Evolutionary conservation across 2,797 vertebrate genomes (phyloP).

Genomic region (Lates japonicus): DNA sequence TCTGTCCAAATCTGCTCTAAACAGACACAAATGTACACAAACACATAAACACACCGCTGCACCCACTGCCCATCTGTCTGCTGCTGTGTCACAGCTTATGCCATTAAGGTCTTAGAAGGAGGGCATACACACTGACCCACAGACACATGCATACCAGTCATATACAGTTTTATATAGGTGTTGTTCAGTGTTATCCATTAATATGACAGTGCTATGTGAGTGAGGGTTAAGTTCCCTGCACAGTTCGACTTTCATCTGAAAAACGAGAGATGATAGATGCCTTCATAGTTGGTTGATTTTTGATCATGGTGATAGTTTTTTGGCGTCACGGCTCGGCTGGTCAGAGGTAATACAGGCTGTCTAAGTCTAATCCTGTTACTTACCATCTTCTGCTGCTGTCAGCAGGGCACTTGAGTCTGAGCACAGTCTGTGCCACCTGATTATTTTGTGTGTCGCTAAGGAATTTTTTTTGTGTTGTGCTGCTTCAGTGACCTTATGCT

Average conservation of each 20-base stretch:
- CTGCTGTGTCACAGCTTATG: constrained; percentile 54
- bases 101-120: constrained; percentile 60
- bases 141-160: constrained; percentile 1
- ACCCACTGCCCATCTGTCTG: constrained; percentile 54
- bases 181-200: not conserved
- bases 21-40: constrained; percentile 13
- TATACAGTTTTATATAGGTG: not conserved
- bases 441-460: constrained; percentile 21
- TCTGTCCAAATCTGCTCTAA: not conserved
- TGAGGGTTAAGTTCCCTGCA: not conserved
- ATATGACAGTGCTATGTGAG: not conserved
- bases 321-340: constrained; percentile 1
- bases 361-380: constrained; percentile 67
- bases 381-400: constrained; percentile 51
- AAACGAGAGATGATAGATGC: not conserved
- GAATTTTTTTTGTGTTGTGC: not conserved
- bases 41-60: constrained; percentile 1
- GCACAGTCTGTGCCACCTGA: constrained; percentile 11
- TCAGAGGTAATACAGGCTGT: constrained; percentile 26
- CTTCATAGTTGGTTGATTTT: not conserved
- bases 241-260: not conserved
- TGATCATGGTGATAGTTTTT: not conserved
- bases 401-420: constrained; percentile 10
- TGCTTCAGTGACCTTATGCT: not conserved
- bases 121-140: constrained; percentile 19